A percentile compares a stretch with the other conserved stretches of the same genome.
phyloP scores from a whole-genome alignment of 2,797 vertebrate species.

The Bradypus variegatus region DNA sequence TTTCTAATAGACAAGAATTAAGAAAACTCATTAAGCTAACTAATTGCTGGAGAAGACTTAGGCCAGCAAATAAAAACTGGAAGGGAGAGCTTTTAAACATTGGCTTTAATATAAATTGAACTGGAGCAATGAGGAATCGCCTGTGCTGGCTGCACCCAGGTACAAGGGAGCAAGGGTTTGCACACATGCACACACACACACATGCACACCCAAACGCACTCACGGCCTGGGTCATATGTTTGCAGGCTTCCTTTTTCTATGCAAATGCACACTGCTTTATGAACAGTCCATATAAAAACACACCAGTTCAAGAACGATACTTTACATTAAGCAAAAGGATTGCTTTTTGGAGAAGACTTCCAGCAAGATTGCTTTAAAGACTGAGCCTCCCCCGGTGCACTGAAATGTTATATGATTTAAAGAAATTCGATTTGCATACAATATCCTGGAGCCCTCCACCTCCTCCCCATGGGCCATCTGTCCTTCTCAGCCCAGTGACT shows the following conservation, averaged over 20 bases:
- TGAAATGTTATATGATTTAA: not conserved
- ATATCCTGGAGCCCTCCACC: accelerated
- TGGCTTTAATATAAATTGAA: not conserved
- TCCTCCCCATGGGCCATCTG: not conserved
- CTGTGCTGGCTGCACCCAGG: accelerated
- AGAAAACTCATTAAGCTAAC: constrained; percentile 27
- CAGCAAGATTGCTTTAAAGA: not conserved
- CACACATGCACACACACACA: not conserved
- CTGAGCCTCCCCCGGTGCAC: not conserved
- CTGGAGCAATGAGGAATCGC: not conserved
- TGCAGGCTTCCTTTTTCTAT: not conserved
- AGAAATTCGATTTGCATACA: not conserved
- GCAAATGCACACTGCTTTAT: not conserved
- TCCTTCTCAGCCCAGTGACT: not conserved
- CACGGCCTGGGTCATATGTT: accelerated
- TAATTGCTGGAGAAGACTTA: not conserved
- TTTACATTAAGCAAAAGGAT: not conserved
- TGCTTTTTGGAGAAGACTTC: not conserved
- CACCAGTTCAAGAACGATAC: not conserved
- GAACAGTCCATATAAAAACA: not conserved
- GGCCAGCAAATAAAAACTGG: not conserved
- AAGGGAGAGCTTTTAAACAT: not conserved
- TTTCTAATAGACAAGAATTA: not conserved
- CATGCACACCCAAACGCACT: too few relatives aligned
- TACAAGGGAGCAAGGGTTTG: accelerated